phyloP scores from a whole-genome alignment of 2,888 invertebrate genomes.

The Amaurobius ferox region DNA sequence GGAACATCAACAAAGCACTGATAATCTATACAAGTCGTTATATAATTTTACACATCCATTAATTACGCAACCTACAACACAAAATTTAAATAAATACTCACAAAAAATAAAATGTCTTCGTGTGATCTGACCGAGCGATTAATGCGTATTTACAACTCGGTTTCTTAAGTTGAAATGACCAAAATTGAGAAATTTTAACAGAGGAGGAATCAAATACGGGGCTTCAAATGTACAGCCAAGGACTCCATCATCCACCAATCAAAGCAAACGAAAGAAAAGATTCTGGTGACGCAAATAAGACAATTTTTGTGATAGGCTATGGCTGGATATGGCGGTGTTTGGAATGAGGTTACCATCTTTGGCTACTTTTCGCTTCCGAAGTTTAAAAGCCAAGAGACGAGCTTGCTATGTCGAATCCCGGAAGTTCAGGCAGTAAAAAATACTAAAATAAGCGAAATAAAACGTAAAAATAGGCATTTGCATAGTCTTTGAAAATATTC shows the following conservation, averaged over 20 bases:
- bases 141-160: constrained; percentile 71
- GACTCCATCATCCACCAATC: constrained; percentile 54
- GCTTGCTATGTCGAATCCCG: too few relatives aligned
- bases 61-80: not conserved
- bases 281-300: constrained; percentile 37
- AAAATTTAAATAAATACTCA: constrained; percentile 30
- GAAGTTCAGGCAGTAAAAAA: too few relatives aligned
- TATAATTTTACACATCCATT: not conserved
- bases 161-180: constrained; percentile 58
- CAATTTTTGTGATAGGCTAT: constrained; percentile 60
- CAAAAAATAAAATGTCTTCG: constrained; percentile 58
- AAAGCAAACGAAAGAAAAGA: constrained; percentile 40
- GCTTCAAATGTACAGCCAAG: constrained; percentile 55
- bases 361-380: too few relatives aligned
- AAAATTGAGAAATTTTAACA: constrained; percentile 41
- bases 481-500: too few relatives aligned
- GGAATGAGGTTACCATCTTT: too few relatives aligned
- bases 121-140: constrained; percentile 62
- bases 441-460: too few relatives aligned
- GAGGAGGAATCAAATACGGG: constrained; percentile 55
- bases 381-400: too few relatives aligned
- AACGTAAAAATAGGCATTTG: too few relatives aligned
- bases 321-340: too few relatives aligned
- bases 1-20: not conserved
- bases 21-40: not conserved